Conservation (phyloP, 2,113 vertebrate genomes). For the Rhagologus leucostigma region DNA sequence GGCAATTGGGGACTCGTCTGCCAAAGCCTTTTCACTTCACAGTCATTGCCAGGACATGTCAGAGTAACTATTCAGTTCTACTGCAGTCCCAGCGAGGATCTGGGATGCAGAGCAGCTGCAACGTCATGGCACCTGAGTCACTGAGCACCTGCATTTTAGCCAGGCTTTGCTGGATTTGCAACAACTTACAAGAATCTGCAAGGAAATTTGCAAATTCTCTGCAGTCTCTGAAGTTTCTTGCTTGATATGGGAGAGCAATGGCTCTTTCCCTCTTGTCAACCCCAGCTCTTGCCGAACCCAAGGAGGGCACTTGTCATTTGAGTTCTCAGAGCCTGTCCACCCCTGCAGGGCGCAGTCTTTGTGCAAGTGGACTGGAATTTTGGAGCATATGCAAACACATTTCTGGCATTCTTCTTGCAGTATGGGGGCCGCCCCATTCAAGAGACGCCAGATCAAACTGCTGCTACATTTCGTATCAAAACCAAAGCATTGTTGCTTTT, state of each 20-base stretch:
- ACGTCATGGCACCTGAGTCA: neutral
- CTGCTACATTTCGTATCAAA: neutral
- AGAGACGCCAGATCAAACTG: neutral
- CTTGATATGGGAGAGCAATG: neutral
- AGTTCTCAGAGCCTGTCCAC: neutral
- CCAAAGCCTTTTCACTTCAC: slow-evolving; percentile 31
- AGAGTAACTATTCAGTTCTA: neutral
- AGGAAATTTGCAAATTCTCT: neutral
- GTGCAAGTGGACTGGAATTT: neutral
- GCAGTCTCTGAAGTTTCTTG: neutral
- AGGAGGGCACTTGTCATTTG: neutral
- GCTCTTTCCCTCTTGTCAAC: neutral
- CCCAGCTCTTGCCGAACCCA: neutral
- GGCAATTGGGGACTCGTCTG: neutral
- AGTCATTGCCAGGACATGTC: neutral
- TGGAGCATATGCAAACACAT: neutral
- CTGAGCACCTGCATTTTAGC: neutral
- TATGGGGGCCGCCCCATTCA: neutral
- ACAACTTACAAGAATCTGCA: neutral
- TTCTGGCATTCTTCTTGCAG: neutral
- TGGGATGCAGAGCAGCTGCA: neutral
- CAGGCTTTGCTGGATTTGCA: neutral
- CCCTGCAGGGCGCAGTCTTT: neutral
- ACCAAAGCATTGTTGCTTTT: neutral
- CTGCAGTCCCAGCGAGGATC: neutral